Percentiles rank a stretch among this genome's conserved stretches.
Evolutionary conservation across 2,113 vertebrate genomes (phyloP).

Genomic region (Recurvirostra avosetta): DNA sequence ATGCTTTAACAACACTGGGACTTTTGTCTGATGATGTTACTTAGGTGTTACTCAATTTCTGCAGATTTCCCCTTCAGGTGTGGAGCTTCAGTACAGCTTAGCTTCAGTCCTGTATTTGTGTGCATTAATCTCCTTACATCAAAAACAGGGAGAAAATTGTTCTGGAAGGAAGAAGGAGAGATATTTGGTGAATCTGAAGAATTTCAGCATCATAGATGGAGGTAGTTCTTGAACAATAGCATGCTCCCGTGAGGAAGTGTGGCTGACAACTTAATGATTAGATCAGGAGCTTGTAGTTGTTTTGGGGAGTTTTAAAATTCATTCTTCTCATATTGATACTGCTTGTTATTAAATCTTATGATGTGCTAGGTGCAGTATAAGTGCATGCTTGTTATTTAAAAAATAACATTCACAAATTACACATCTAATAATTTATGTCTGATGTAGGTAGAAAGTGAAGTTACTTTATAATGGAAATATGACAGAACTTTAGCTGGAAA

Average conservation of each 20-base stretch:
- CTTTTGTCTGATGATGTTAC: background rate
- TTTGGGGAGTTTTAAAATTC: background rate
- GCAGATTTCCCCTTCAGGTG: background rate
- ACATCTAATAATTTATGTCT: background rate
- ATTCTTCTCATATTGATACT: background rate
- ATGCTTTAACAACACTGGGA: background rate
- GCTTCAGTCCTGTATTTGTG: background rate
- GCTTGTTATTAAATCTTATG: background rate
- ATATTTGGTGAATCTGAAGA: background rate
- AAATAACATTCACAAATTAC: background rate
- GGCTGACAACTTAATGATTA: background rate
- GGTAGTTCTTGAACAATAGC: background rate
- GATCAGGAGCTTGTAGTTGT: background rate
- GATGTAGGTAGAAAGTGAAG: background rate
- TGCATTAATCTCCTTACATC: background rate
- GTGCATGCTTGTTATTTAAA: background rate
- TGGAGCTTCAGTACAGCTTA: background rate
- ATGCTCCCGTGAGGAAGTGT: background rate
- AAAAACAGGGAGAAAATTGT: background rate
- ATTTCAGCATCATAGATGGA: background rate
- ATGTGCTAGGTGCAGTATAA: background rate
- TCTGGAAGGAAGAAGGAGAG: background rate
- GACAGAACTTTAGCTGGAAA: slow-evolving; percentile 59
- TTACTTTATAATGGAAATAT: slow-evolving; percentile 45
- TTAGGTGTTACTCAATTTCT: background rate